phyloP scores from a whole-genome alignment of 2,113 vertebrate species.

The Eublepharis macularius region DNA sequence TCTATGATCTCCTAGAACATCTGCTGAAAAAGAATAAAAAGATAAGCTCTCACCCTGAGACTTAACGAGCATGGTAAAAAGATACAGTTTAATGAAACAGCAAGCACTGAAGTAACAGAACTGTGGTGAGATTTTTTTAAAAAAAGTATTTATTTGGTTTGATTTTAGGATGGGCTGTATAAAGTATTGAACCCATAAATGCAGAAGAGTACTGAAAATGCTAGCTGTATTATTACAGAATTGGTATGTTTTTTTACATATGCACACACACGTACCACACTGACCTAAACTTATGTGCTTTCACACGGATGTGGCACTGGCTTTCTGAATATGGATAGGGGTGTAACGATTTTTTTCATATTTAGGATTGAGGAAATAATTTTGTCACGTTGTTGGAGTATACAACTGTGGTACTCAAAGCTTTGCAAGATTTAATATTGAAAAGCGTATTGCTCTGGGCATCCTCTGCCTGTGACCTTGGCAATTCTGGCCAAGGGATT shows the following conservation, averaged over 20 bases:
- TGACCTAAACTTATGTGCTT: slow-evolving; percentile 12
- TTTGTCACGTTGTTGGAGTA: neutral
- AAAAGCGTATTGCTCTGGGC: slow-evolving; percentile 3
- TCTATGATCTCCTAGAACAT: slow-evolving; percentile 67
- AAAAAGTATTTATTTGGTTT: slow-evolving; percentile 55
- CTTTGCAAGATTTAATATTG: slow-evolving; percentile 36
- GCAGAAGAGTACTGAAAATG: slow-evolving; percentile 47
- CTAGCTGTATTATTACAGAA: slow-evolving; percentile 53
- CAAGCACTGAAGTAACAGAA: slow-evolving; percentile 24
- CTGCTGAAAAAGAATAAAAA: slow-evolving; percentile 68
- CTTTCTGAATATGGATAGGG: slow-evolving; percentile 28
- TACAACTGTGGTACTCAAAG: neutral
- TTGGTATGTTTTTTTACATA: slow-evolving; percentile 9
- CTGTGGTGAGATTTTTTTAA: slow-evolving; percentile 7
- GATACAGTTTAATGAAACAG: slow-evolving; percentile 58
- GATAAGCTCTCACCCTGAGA: slow-evolving; percentile 58
- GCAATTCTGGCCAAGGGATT: neutral
- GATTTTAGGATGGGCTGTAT: slow-evolving; percentile 51
- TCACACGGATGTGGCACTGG: slow-evolving; percentile 39
- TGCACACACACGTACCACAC: neutral
- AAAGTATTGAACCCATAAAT: slow-evolving; percentile 44
- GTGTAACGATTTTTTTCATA: slow-evolving; percentile 24
- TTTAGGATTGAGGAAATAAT: slow-evolving; percentile 19
- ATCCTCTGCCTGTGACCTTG: slow-evolving; percentile 8
- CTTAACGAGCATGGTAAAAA: slow-evolving; percentile 62